These are phyloP conservation scores for Macroramphosus scolopax DNA, from an alignment of 2,797 vertebrate species.

Conservation along the genomic window DNA sequence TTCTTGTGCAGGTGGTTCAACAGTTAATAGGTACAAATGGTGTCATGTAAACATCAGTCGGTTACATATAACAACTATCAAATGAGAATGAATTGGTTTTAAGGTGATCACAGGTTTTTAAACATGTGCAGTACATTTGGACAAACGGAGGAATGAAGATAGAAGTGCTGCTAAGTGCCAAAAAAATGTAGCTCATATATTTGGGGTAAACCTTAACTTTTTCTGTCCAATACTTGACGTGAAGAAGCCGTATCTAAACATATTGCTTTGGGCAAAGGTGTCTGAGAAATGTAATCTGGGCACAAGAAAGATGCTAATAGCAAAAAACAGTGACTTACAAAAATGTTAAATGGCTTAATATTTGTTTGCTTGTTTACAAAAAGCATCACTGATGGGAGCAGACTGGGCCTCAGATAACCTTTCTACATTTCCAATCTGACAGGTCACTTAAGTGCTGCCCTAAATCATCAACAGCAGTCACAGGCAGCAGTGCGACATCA, in stretches of 20 bases:
- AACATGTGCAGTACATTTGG: constrained; percentile 43
- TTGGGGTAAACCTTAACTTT: too few relatives aligned
- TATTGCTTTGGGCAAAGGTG: too few relatives aligned
- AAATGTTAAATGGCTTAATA: constrained; percentile 40
- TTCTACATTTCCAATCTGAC: constrained; percentile 29
- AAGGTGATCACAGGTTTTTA: constrained; percentile 21
- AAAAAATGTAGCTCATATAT: too few relatives aligned
- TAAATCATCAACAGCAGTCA: constrained; percentile 71
- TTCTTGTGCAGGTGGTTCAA: constrained; percentile 82
- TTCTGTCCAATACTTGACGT: too few relatives aligned
- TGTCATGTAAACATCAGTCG: constrained; percentile 71
- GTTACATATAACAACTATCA: constrained; percentile 48
- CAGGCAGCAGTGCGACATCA: constrained; percentile 64
- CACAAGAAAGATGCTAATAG: constrained; percentile 43
- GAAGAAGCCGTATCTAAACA: too few relatives aligned
- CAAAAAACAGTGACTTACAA: constrained; percentile 37
- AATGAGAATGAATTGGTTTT: constrained; percentile 39
- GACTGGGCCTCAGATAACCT: too few relatives aligned
- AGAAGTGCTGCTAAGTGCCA: too few relatives aligned
- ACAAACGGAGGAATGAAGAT: too few relatives aligned
- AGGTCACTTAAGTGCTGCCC: constrained; percentile 55
- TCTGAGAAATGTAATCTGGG: too few relatives aligned
- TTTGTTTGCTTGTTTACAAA: constrained; percentile 43
- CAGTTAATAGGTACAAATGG: constrained; percentile 61
- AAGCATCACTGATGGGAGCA: constrained; percentile 47